Evolutionary conservation across 1,140 invertebrate genomes (phyloP).

Genomic region (Temnothorax nylanderi): DNA sequence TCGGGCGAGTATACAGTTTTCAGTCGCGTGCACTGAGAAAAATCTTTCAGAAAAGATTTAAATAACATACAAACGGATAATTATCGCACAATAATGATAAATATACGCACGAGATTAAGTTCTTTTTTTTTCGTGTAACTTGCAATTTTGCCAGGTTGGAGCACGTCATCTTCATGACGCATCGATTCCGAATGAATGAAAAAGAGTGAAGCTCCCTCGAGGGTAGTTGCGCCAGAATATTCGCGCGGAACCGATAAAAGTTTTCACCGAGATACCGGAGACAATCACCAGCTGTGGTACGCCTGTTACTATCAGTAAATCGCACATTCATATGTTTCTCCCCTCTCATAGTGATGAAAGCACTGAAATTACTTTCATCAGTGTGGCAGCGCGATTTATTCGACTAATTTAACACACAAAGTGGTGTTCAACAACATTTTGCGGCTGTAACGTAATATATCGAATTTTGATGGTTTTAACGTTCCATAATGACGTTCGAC

Average conservation of each 20-base stretch:
- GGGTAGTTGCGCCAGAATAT: conserved; percentile 23
- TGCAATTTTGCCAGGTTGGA: neutral
- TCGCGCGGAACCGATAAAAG: conserved; percentile 26
- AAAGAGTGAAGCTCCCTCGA: neutral
- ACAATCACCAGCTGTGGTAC: neutral
- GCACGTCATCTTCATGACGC: neutral
- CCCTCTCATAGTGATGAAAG: neutral
- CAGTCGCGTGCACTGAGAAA: too few relatives aligned
- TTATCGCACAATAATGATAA: neutral
- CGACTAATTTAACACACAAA: conserved; percentile 38
- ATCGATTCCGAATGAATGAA: neutral
- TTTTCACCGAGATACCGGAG: neutral
- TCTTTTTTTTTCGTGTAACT: neutral
- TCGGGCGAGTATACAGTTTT: neutral
- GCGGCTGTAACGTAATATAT: neutral
- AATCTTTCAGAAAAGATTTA: neutral
- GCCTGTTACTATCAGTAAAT: conserved; percentile 31
- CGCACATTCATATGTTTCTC: neutral
- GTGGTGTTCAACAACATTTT: neutral
- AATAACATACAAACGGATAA: neutral
- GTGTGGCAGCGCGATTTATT: neutral
- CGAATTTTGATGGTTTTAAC: conserved; percentile 8
- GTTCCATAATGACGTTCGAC: neutral
- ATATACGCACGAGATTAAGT: neutral
- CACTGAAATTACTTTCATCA: conserved; percentile 21